A percentile compares a stretch with the other conserved stretches of the same genome.
These are phyloP conservation scores for Caenorhabditis sp. DNA, from an alignment of 2,888 invertebrate species.

Conservation along the genomic window DNA sequence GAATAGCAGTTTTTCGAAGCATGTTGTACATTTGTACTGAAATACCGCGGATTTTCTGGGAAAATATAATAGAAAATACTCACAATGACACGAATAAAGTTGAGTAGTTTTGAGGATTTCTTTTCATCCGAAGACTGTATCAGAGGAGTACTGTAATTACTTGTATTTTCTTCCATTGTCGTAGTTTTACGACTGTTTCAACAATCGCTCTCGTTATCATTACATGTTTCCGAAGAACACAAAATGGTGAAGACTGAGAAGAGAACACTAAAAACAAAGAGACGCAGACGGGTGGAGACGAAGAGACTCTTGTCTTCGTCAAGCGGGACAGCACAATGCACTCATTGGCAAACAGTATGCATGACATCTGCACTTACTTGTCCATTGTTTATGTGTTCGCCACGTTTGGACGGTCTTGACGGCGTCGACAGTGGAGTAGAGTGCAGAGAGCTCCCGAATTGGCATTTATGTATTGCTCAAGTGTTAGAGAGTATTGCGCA, in stretches of 20 bases:
- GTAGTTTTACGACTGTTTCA: background rate
- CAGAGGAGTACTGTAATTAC: conserved; percentile 41
- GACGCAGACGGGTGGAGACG: conserved; percentile 14
- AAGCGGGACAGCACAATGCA: background rate
- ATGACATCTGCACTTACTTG: conserved; percentile 36
- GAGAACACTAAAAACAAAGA: background rate
- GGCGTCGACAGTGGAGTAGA: conserved; percentile 3
- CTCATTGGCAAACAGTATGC: conserved; percentile 5
- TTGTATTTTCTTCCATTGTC: conserved; percentile 23
- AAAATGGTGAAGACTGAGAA: background rate
- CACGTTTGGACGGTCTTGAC: background rate
- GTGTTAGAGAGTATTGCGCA: conserved; percentile 53
- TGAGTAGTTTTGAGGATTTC: conserved; percentile 40
- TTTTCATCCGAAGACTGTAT: conserved; percentile 21
- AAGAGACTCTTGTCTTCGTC: conserved; percentile 1
- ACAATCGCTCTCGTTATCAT: conserved; percentile 2
- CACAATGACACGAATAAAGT: conserved; percentile 47
- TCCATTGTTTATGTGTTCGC: conserved; percentile 41
- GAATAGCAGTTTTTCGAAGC: conserved; percentile 68
- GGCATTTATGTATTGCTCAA: conserved; percentile 42
- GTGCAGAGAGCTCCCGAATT: background rate
- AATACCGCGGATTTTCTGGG: background rate
- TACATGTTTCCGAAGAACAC: background rate
- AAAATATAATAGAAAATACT: conserved; percentile 32
- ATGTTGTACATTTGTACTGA: conserved; percentile 71